Evolutionary conservation across 2,113 vertebrate species (phyloP), one percentile per base, ranked within the genome.

Genomic region (Alosa alosa): DNA sequence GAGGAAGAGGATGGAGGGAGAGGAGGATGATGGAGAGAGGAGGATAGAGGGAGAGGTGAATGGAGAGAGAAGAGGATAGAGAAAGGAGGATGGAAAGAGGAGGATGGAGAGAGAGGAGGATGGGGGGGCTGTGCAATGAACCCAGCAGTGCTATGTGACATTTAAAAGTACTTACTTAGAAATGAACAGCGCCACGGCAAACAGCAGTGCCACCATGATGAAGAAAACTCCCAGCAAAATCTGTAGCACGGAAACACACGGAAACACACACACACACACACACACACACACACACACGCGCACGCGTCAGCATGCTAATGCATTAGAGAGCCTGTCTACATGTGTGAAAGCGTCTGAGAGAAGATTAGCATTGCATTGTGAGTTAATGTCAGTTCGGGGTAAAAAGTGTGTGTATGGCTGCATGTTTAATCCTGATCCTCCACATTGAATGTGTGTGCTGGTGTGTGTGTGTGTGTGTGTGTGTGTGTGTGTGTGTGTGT

Each of bases 161-260:
- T 86, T 85, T 64, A 11, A 85, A 20, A n/a, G 5, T 87, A 97
- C 98, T 97, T 96, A 99, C 98, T 99, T 99, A 88, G 98, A 99
- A 92, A 99, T 94, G 89, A 99, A 99, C 57, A 99, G 95, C 86
- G 97, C 96, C 81, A 98, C 91, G 13, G 94, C 95, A 92, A 99
- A 98, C 86, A 99, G 94, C 90, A 99, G 91, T 0, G 98, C 98
- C 91, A 99, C 97, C 1, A 99, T 94, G 91, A 99, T 96, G 86
- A 99, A 98, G 93, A 98, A 96, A 31, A 98, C 89, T 50, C 98
- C 98, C 94, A 98, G 94, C 36, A 97, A 87, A 91, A 99, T 96
- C 98, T 99, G 91, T 86, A 82, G 93, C 91, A 46, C 44, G 9
- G 44, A 44, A 75, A 46, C 85, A 31, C 52, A 78, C 0, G 1